These are phyloP conservation scores for Myodes glareolus DNA, from an alignment of 2,113 vertebrate species.

Conservation along the genomic window DNA sequence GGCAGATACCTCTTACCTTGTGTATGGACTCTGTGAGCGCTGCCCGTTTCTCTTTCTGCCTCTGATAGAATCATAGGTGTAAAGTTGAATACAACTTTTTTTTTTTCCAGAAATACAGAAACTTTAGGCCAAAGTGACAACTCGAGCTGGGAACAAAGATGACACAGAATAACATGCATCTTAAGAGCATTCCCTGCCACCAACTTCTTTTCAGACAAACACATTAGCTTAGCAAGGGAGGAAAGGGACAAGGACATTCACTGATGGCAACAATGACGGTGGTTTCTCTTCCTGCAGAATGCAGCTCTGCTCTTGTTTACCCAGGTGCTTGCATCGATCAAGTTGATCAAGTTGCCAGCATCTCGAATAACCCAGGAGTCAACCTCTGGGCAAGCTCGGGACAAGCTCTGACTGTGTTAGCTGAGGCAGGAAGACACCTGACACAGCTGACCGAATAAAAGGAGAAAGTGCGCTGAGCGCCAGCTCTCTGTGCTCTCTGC, in stretches of 20 bases:
- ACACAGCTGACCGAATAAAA: too few species aligned
- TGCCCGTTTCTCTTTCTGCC: background rate
- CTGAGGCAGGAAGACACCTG: too few species aligned
- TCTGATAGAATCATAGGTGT: background rate
- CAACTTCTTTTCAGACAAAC: background rate
- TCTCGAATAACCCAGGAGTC: background rate
- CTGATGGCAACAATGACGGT: background rate
- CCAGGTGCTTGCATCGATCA: background rate
- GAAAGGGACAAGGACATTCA: background rate
- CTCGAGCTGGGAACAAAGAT: background rate
- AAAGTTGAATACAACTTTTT: background rate
- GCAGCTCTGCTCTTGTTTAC: background rate
- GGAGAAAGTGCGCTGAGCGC: too few species aligned
- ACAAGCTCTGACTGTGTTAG: too few species aligned
- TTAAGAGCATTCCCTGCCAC: background rate
- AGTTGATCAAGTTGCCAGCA: background rate
- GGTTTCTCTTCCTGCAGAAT: background rate
- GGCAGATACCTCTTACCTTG: background rate
- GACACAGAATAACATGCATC: background rate
- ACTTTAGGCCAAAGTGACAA: background rate
- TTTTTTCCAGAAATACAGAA: background rate
- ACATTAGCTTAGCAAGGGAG: background rate
- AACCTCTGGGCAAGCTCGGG: too few species aligned
- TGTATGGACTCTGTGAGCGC: background rate
- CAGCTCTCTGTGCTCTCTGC: too few species aligned